Evolutionary conservation across 2,797 vertebrate genomes (phyloP), one percentile per base, ranked within the genome.

Genomic region (Sciurus carolinensis): DNA sequence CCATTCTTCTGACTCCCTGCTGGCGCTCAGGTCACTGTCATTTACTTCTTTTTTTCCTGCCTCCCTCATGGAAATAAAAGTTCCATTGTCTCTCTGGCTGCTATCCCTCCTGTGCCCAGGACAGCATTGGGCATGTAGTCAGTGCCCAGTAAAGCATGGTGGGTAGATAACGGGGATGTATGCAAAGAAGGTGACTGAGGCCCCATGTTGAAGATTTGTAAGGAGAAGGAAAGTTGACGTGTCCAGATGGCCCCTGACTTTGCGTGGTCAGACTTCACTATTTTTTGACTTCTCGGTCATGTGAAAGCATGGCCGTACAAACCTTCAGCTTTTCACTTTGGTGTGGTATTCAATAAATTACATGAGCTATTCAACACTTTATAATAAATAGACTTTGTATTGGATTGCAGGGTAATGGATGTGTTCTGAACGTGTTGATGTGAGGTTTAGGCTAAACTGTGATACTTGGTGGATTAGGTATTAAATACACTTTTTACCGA

Each of bases 121-220:
- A 72, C 33, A 69, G 76, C 28, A 20, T 10, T 0, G 17, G 33
- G 22, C 3, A 0, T 1, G 22, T 13, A 4, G 20, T 10, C 0
- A 33, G 11, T 9, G 22, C 47, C 57, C 22, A 12, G 14, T 36
- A 22, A 20, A 6, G 26, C 73, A 44, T 10, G 30, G 36, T 0
- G 64, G 36, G 42, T 15, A 5, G 18, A 7, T 39, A 83, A 28
- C 0, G 1, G 42, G 57, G 3, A 12, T 24, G 30, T 24, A 8
- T 12, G 9, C 36, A 75, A 22, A 54, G 42, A 44, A 75, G 47
- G 81, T 26, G 18, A 22, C 50, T 3, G 36, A 10, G 81, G 10
- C 73, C 39, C 7, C 3, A 50, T 9, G 73, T 14, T 36, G 15
- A n/a, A 22, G n/a, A 22, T 39, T 12, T 5, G 0, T 12, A 20